Evolutionary conservation across 1,140 invertebrate genomes (phyloP).

Genomic region (Pentalonia nigronervosa): DNA sequence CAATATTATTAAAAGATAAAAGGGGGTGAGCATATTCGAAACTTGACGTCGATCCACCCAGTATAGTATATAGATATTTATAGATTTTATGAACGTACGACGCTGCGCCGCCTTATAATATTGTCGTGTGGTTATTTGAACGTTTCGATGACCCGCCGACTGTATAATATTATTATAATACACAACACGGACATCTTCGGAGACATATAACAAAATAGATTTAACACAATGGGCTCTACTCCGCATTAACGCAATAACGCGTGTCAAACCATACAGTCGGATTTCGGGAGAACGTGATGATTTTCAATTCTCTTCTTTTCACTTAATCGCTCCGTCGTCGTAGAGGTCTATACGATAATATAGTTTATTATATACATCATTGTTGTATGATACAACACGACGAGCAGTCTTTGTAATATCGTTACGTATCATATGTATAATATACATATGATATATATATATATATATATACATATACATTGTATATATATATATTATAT

Average conservation of each 20-base stretch:
- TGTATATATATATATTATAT: neutral
- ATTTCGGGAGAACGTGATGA: neutral
- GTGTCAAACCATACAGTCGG: neutral
- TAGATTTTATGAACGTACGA: neutral
- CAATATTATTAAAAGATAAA: neutral
- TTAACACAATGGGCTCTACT: neutral
- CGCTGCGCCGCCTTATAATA: neutral
- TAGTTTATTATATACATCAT: neutral
- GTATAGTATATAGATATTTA: too few relatives aligned
- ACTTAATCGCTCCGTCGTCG: neutral
- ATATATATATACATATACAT: too few relatives aligned
- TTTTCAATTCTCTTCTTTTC: constrained; percentile 1
- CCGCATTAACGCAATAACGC: neutral
- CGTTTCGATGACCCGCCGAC: neutral
- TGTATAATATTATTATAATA: neutral
- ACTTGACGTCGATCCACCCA: too few relatives aligned
- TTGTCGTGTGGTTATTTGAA: neutral
- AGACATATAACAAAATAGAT: neutral
- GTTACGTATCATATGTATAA: neutral
- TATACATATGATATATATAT: neutral
- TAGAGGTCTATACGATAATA: neutral
- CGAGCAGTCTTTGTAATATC: neutral
- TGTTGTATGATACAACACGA: neutral
- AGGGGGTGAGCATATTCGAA: neutral
- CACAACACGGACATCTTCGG: neutral